Conservation (phyloP, 1,140 invertebrate species). For the Heterodera schachtii region DNA sequence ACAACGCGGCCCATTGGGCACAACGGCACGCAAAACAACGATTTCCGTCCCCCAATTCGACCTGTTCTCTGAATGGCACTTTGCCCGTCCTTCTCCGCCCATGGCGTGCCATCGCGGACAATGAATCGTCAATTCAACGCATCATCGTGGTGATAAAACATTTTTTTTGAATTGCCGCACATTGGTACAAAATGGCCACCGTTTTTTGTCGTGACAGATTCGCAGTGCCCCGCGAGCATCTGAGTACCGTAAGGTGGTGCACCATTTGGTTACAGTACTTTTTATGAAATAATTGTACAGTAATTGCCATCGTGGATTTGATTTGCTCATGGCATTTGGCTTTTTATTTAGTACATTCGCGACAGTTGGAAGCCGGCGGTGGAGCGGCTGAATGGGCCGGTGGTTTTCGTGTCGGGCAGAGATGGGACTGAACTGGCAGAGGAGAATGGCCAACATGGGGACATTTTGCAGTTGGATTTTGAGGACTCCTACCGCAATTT, state of each 20-base stretch:
- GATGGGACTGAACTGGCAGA: slow-evolving; percentile 34
- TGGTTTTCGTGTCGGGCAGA: slow-evolving; percentile 53
- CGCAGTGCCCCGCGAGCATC: slow-evolving; percentile 49
- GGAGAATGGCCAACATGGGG: slow-evolving; percentile 42
- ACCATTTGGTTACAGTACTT: not conserved
- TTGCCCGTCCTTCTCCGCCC: slow-evolving; percentile 17
- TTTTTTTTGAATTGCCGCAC: slow-evolving; percentile 12
- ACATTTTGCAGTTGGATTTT: slow-evolving; percentile 64
- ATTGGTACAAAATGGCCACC: slow-evolving; percentile 22
- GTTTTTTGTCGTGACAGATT: slow-evolving; percentile 48
- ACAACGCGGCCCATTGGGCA: slow-evolving; percentile 21
- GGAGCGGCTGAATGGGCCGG: slow-evolving; percentile 42
- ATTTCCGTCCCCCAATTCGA: not conserved
- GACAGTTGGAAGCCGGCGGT: slow-evolving; percentile 56
- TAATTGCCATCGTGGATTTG: no score
- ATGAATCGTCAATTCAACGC: slow-evolving; percentile 5
- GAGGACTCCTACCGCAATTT: slow-evolving; percentile 62
- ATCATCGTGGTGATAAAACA: slow-evolving; percentile 10
- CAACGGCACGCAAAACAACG: slow-evolving; percentile 22
- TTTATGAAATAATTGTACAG: no score
- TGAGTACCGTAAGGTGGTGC: slow-evolving; percentile 44
- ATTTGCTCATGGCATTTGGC: no score
- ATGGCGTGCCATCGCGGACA: not conserved
- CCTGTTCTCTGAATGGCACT: slow-evolving; percentile 44
- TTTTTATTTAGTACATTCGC: slow-evolving; percentile 48